Evolutionary conservation across 2,113 vertebrate species (phyloP), one percentile per base, ranked within the genome.

Genomic region (Atlantisia rogersi): DNA sequence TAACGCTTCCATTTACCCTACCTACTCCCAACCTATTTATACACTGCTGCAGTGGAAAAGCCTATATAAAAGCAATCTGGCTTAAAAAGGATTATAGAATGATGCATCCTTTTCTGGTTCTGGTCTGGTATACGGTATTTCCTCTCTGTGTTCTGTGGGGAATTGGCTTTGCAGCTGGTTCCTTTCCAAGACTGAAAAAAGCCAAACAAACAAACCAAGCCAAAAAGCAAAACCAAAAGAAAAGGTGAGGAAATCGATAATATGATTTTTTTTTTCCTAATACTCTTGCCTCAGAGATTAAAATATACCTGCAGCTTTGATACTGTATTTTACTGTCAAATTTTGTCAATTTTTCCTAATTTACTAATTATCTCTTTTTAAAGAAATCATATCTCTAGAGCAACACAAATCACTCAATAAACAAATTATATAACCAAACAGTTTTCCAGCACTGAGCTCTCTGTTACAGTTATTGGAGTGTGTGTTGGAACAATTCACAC

Each of bases 81-180:
- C 53, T 71, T 93, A 48, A 67, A 81, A 85, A 87, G 48, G 20
- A 50, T 87, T 95, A 74, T 53, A 65, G 63, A 79, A 56, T 16
- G 12, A 39, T 62, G 19, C 26, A 56, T 32, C 22, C 90, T 92
- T 83, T 88, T 44, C 63, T 94, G 35, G 10, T 82, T 88, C 80
- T 60, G 32, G 16, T 63, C 21, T 40, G 39, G 5, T 78, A 29
- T 79, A 11, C 7, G 62, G 15, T 42, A 18, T 58, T 86, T 93
- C 25, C 42, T 42, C 25, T 95, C 18, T 18, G 24, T 56, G 11
- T 69, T 91, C 67, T 75, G 42, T 39, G 75, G 52, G 42, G 96
- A 83, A 94, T 16, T 81, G 58, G 29, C 42, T 97, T 96, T 95
- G 60, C 20, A 91, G 29, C 59, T 82, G 50, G 58, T 46, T 85